phyloP scores from a whole-genome alignment of 2,113 vertebrate genomes.

The Grantiella picta region DNA sequence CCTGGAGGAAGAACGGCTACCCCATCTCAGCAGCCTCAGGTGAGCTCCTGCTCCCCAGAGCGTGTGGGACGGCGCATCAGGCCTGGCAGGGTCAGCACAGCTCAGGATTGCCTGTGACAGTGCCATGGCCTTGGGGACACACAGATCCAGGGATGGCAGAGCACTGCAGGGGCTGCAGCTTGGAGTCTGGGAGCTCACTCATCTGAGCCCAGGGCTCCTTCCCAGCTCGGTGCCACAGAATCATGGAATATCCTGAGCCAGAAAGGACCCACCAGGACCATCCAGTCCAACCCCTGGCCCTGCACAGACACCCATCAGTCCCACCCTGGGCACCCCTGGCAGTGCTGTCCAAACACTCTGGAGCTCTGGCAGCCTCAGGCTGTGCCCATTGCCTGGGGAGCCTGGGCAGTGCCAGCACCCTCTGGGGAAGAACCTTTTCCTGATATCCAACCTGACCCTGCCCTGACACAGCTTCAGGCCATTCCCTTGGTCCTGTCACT shows the following conservation, averaged over 20 bases:
- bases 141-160: neutral
- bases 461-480: neutral
- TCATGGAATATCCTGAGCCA: neutral
- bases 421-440: neutral
- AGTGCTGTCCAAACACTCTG: accelerated
- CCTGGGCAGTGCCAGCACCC: neutral
- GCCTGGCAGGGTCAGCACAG: too few species aligned
- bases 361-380: neutral
- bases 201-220: neutral
- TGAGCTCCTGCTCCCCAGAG: neutral
- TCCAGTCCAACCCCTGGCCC: accelerated
- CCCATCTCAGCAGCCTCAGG: constrained; percentile 80
- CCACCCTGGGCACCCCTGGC: neutral
- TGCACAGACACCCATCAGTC: accelerated
- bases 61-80: accelerated
- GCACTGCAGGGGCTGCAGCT: neutral
- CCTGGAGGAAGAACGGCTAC: constrained; percentile 82
- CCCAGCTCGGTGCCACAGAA: neutral
- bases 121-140: accelerated
- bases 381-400: neutral
- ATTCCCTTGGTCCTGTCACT: neutral
- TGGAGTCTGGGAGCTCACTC: neutral
- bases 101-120: accelerated
- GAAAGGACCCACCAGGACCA: neutral
- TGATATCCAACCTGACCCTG: accelerated